Conservation (phyloP, 1,140 invertebrate genomes). For the Drosophila trapezifrons region DNA sequence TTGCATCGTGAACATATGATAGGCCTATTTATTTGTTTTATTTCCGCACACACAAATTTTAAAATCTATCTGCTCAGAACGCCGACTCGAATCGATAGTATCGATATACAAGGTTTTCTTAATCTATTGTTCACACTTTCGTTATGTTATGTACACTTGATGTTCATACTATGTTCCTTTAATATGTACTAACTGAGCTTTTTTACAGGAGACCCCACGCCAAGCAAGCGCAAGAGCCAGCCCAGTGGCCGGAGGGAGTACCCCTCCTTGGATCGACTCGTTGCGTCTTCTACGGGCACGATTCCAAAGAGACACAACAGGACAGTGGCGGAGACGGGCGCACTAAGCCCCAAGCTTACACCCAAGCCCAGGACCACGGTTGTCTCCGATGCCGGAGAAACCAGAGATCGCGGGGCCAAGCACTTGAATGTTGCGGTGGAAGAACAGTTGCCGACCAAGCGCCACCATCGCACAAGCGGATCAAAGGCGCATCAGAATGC, state of each 20-base stretch:
- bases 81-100: too few relatives aligned
- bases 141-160: too few relatives aligned
- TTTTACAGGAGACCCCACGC: slow-evolving; percentile 40
- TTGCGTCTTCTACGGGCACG: slow-evolving; percentile 72
- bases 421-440: slow-evolving; percentile 19
- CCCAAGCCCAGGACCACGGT: slow-evolving; percentile 25
- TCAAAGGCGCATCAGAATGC: slow-evolving; percentile 40
- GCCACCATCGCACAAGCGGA: slow-evolving; percentile 58
- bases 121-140: too few relatives aligned
- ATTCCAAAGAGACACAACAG: slow-evolving; percentile 62
- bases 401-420: slow-evolving; percentile 13
- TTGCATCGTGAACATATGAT: too few relatives aligned
- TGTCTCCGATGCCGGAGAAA: slow-evolving; percentile 6
- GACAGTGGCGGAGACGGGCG: background rate
- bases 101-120: too few relatives aligned
- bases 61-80: too few relatives aligned
- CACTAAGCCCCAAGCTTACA: slow-evolving; percentile 21
- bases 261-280: slow-evolving; percentile 70
- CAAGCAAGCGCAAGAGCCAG: slow-evolving; percentile 33
- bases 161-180: too few relatives aligned
- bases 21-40: too few relatives aligned
- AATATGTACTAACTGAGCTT: background rate
- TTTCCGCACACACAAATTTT: too few relatives aligned
- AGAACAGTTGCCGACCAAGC: slow-evolving; percentile 35
- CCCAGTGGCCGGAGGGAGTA: slow-evolving; percentile 58